A percentile compares a stretch with the other conserved stretches of the same genome.
Evolutionary conservation across 2,888 invertebrate genomes (phyloP).

Genomic region (Lydus trimaculatus): DNA sequence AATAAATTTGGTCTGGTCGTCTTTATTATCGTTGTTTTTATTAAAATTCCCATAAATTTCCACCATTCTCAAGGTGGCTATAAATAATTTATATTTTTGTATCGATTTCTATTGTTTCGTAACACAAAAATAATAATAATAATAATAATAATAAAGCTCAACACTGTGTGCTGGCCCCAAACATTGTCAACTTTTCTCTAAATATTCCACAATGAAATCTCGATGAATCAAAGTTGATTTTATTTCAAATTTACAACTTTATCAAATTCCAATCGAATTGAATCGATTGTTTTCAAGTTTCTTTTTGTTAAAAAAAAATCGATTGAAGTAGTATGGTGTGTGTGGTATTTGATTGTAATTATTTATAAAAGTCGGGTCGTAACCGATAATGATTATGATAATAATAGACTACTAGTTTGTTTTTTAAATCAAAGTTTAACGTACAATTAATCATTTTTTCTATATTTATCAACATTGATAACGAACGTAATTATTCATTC

Average conservation of each 20-base stretch:
- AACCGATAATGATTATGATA: not conserved
- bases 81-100: not conserved
- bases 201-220: no score
- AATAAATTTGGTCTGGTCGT: not conserved
- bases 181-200: no score
- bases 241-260: no score
- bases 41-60: not conserved
- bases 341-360: not conserved
- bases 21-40: not conserved
- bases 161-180: no score
- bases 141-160: no score
- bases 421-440: not conserved
- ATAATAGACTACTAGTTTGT: not conserved
- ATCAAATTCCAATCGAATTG: no score
- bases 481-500: conserved; percentile 8
- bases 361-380: conserved; percentile 3
- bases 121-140: not conserved
- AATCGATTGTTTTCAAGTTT: no score
- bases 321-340: not conserved
- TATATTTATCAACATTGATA: not conserved
- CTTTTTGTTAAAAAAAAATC: no score
- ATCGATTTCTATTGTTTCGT: not conserved
- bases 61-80: not conserved
- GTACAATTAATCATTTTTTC: conserved; percentile 1
- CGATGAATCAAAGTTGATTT: no score